A percentile compares a stretch with the other conserved stretches of the same genome.
Evolutionary conservation across 2,113 vertebrate species (phyloP).

Genomic region (Myiopsitta monachus): DNA sequence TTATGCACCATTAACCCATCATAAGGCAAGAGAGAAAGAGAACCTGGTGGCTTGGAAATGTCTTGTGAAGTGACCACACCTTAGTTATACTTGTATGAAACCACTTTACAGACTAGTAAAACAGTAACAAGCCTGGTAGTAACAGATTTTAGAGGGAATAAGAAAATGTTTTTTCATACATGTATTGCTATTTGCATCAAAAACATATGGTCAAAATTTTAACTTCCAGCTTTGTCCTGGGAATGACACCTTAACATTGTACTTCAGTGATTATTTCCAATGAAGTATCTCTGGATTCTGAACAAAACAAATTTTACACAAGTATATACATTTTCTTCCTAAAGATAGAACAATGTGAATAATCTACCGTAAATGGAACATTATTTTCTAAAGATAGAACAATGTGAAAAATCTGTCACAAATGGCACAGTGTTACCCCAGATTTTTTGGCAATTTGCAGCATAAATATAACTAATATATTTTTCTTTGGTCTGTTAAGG

Average conservation of each 20-base stretch:
- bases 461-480: background rate
- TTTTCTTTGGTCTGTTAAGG: background rate
- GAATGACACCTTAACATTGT: background rate
- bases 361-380: background rate
- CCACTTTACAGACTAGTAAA: accelerated
- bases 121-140: background rate
- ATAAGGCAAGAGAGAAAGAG: background rate
- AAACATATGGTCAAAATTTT: background rate
- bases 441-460: background rate
- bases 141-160: background rate
- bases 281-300: background rate
- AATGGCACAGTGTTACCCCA: background rate
- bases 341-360: background rate
- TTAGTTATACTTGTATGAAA: background rate
- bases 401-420: background rate
- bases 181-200: background rate
- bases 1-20: background rate
- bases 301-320: background rate
- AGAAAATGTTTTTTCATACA: accelerated
- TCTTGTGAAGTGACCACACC: background rate
- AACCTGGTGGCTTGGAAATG: background rate
- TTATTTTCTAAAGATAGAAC: background rate
- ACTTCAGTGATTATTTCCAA: background rate
- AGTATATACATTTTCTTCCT: background rate
- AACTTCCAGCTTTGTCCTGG: background rate